Conservation (phyloP, 2,888 invertebrate species). For the Pomacea canaliculata region DNA sequence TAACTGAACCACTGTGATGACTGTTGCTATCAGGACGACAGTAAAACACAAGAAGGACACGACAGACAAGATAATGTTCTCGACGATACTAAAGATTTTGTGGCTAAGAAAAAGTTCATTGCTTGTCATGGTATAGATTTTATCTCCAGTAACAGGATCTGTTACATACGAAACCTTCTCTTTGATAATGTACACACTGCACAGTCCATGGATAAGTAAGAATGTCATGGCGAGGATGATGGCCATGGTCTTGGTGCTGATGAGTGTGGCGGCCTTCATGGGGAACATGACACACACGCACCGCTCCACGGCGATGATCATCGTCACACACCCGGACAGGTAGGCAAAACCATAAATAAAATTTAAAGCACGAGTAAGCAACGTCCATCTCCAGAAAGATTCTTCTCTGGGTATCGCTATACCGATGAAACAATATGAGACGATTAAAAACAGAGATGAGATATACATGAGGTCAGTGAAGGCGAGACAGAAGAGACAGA, state of each 20-base stretch:
- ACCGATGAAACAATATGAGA: constrained; percentile 1
- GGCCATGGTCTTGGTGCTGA: neutral
- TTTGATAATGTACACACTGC: neutral
- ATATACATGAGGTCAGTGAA: neutral
- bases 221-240: neutral
- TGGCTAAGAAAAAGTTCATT: neutral
- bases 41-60: neutral
- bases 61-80: neutral
- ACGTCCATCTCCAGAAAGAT: neutral
- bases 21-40: neutral
- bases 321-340: neutral
- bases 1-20: neutral
- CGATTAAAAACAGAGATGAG: neutral
- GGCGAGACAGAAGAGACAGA: neutral
- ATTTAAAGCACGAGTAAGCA: neutral
- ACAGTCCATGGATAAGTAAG: neutral
- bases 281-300: constrained; percentile 1
- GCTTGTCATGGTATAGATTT: neutral
- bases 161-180: neutral
- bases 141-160: neutral
- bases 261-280: neutral
- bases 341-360: neutral
- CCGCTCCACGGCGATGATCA: constrained; percentile 1
- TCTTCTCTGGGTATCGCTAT: constrained; percentile 27
- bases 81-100: neutral